Evolutionary conservation across 2,888 invertebrate species (phyloP).

Genomic region (Byasa hedistus): DNA sequence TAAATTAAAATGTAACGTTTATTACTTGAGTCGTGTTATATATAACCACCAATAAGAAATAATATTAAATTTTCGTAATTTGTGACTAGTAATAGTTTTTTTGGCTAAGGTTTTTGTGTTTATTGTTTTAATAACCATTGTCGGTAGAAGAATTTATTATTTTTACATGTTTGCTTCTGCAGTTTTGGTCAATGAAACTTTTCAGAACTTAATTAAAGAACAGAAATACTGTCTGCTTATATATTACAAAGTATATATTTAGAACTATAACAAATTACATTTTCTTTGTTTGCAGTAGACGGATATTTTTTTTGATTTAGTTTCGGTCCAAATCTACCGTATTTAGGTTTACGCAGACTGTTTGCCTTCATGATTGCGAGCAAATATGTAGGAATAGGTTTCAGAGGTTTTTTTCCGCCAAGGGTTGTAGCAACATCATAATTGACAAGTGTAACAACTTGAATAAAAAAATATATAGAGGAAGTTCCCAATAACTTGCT

Average conservation of each 20-base stretch:
- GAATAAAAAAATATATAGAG: no score
- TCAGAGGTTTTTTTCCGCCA: constrained; percentile 3
- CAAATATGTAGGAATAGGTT: constrained; percentile 18
- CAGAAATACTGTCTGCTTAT: not conserved
- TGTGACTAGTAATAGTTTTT: not conserved
- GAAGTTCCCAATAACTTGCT: no score
- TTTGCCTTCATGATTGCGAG: constrained; percentile 23
- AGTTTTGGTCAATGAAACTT: not conserved
- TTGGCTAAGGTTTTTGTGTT: not conserved
- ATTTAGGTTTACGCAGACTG: constrained; percentile 17
- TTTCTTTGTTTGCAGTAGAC: not conserved
- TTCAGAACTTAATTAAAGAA: not conserved
- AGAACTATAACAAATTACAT: not conserved
- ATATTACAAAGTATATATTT: not conserved
- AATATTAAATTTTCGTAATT: no score
- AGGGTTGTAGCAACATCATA: not conserved
- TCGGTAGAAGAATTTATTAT: not conserved
- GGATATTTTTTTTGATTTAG: constrained; percentile 10
- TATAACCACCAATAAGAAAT: no score
- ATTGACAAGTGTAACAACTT: not conserved
- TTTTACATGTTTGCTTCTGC: not conserved
- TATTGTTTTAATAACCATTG: not conserved
- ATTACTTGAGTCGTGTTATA: no score
- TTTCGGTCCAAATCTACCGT: constrained; percentile 17
- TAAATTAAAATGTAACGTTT: no score